Evolutionary conservation across 2,797 vertebrate species (phyloP).

Genomic region (Chlorospingus flavigularis): DNA sequence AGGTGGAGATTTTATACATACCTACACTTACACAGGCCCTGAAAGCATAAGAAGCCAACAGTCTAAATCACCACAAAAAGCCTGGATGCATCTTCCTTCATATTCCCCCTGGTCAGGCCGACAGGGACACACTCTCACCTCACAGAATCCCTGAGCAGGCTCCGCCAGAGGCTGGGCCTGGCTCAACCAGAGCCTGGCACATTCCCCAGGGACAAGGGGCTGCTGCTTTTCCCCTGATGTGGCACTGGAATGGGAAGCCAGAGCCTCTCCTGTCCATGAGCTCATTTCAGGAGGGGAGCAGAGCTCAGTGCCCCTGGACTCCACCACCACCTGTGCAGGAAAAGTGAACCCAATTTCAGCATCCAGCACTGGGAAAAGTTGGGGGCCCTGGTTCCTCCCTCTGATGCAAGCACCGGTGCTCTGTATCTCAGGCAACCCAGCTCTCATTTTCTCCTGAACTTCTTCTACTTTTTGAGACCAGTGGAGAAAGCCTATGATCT

Average conservation of each 20-base stretch:
- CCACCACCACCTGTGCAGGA: not conserved
- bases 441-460: not conserved
- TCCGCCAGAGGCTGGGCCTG: accelerated
- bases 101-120: accelerated
- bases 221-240: accelerated
- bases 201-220: accelerated
- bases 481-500: not conserved
- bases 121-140: too few species aligned
- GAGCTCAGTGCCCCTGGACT: accelerated
- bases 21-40: not conserved
- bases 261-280: not conserved
- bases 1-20: not conserved
- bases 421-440: not conserved
- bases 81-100: not conserved
- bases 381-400: not conserved
- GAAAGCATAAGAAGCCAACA: not conserved
- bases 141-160: not conserved
- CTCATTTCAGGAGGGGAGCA: not conserved
- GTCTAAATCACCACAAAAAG: not conserved
- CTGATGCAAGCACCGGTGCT: accelerated
- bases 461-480: not conserved
- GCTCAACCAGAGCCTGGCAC: not conserved
- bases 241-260: not conserved
- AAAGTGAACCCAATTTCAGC: not conserved
- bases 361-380: not conserved